Evolutionary conservation across 2,797 vertebrate genomes (phyloP).

Genomic region (Pantherophis alleghaniensis): DNA sequence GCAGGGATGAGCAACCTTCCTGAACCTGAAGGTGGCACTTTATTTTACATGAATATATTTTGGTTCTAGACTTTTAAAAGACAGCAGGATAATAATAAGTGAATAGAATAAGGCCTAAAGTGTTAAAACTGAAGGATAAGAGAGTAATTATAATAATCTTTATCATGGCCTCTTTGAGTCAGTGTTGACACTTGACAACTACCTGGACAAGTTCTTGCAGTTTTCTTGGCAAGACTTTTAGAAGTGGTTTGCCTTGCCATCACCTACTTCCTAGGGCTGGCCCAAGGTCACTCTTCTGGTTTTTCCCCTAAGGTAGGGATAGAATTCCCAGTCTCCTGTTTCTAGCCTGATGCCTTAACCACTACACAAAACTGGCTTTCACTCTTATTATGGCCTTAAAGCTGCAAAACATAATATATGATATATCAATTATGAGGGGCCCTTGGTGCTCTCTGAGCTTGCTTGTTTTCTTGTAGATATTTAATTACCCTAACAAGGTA

Average conservation of each 20-base stretch:
- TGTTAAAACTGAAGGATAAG: not conserved
- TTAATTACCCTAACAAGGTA: no score
- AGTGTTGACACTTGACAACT: not conserved
- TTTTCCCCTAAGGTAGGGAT: not conserved
- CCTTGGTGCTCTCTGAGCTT: no score
- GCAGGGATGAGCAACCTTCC: not conserved
- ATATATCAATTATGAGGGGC: not conserved
- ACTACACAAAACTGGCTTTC: not conserved
- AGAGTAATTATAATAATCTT: not conserved
- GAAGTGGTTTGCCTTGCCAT: not conserved
- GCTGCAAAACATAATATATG: not conserved
- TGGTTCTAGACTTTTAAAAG: not conserved
- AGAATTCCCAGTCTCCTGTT: not conserved
- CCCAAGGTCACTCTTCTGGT: not conserved
- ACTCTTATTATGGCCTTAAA: not conserved
- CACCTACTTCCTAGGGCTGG: not conserved
- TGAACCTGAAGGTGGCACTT: not conserved
- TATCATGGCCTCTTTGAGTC: not conserved
- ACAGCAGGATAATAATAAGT: not conserved
- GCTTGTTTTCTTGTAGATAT: no score
- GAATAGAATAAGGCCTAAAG: not conserved
- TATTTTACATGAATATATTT: not conserved
- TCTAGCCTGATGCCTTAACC: not conserved
- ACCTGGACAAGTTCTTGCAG: not conserved
- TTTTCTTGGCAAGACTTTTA: not conserved